Conservation (phyloP, 2,888 invertebrate genomes). For the Elmis aenea region DNA sequence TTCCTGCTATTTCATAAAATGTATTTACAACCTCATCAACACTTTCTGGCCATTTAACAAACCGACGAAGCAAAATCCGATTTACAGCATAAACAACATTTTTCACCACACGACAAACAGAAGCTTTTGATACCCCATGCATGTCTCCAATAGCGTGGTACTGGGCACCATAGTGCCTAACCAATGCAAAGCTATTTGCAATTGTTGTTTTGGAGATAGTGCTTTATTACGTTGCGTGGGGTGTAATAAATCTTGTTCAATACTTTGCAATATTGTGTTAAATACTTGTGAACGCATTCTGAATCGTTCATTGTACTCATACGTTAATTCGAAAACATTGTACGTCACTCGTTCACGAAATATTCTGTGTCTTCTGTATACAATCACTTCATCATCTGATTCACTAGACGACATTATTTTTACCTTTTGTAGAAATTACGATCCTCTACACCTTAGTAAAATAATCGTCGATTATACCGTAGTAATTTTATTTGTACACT, state of each 20-base stretch:
- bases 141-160: background rate
- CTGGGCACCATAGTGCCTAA: constrained; percentile 1
- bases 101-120: background rate
- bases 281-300: background rate
- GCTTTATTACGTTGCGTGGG: constrained; percentile 5
- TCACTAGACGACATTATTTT: background rate
- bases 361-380: background rate
- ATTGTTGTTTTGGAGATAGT: constrained; percentile 4
- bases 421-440: background rate
- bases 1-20: background rate
- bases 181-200: constrained; percentile 8
- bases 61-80: background rate
- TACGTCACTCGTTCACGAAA: background rate
- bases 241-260: background rate
- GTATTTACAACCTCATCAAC: background rate
- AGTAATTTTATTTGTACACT: too few relatives aligned
- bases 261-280: constrained; percentile 3
- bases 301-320: constrained; percentile 4
- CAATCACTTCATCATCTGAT: background rate
- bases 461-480: background rate
- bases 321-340: constrained; percentile 5
- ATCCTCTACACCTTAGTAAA: background rate
- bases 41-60: background rate
- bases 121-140: background rate
- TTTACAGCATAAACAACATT: background rate